These are phyloP conservation scores for Oscheius sp. DNA, from an alignment of 2,888 invertebrate genomes.

Conservation along the genomic window DNA sequence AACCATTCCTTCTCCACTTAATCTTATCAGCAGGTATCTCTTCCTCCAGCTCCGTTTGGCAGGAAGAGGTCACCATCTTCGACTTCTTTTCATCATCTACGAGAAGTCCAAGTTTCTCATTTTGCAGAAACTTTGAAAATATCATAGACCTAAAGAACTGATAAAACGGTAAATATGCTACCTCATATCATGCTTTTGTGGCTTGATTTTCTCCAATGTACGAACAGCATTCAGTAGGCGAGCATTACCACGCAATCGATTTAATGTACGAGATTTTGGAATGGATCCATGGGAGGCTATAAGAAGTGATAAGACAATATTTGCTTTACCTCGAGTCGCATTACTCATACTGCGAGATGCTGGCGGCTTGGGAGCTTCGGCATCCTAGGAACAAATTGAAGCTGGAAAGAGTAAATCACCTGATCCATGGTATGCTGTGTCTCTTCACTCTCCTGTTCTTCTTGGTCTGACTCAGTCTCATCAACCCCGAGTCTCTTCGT, in stretches of 20 bases:
- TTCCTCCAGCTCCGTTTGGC: slow-evolving; percentile 27
- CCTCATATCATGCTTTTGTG: slow-evolving; percentile 31
- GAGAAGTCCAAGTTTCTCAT: slow-evolving; percentile 52
- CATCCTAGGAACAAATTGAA: too few relatives aligned
- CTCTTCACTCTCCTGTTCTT: slow-evolving; percentile 38
- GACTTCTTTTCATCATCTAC: slow-evolving; percentile 50
- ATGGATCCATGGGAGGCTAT: not conserved
- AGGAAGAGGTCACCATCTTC: slow-evolving; percentile 27
- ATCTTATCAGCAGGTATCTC: slow-evolving; percentile 8
- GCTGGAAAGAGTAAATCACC: too few relatives aligned
- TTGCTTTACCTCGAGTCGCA: not conserved
- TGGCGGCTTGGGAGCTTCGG: slow-evolving; percentile 1
- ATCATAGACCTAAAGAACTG: slow-evolving; percentile 41
- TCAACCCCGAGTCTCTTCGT: slow-evolving; percentile 41
- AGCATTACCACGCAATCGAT: slow-evolving; percentile 26
- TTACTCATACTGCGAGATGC: not conserved
- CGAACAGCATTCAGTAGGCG: slow-evolving; percentile 51
- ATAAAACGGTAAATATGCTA: not conserved
- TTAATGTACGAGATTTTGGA: slow-evolving; percentile 1
- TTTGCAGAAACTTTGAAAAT: slow-evolving; percentile 55
- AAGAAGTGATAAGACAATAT: not conserved
- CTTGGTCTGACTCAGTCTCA: slow-evolving; percentile 40
- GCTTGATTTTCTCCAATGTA: slow-evolving; percentile 41
- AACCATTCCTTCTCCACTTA: slow-evolving; percentile 32
- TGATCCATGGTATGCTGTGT: not conserved